These are phyloP conservation scores for Grammomys surdaster DNA, from an alignment of 2,113 vertebrate species.

Conservation along the genomic window DNA sequence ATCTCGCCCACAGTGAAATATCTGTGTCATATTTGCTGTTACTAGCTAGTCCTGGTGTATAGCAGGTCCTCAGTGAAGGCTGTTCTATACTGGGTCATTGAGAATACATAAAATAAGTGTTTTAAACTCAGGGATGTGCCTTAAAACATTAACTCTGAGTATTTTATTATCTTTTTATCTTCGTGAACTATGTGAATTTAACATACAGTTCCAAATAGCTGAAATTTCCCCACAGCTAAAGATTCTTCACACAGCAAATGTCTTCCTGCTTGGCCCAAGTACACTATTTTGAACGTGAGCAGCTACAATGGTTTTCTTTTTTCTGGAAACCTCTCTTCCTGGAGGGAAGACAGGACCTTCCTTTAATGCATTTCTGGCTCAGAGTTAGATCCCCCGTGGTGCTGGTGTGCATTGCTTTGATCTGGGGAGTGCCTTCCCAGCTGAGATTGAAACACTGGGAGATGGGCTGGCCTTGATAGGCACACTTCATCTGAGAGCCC, in stretches of 20 bases:
- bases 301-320: neutral
- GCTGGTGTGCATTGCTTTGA: slow-evolving; percentile 55
- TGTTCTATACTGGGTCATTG: neutral
- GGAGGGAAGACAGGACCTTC: neutral
- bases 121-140: slow-evolving; percentile 19
- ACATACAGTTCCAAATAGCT: neutral
- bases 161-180: neutral
- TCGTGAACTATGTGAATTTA: slow-evolving; percentile 11
- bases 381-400: neutral
- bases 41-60: neutral
- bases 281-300: neutral
- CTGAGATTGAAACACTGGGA: slow-evolving; percentile 45
- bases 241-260: neutral
- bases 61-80: neutral
- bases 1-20: neutral
- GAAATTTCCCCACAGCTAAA: neutral
- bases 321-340: neutral
- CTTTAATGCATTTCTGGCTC: slow-evolving; percentile 36
- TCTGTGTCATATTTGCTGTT: neutral
- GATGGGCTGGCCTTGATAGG: slow-evolving; percentile 38
- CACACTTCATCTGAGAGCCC: slow-evolving; percentile 35
- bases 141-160: neutral
- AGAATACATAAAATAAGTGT: neutral
- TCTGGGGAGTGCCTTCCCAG: slow-evolving; percentile 51
- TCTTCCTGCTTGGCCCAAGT: neutral